Evolutionary conservation across 2,888 invertebrate genomes (phyloP).

Genomic region (Caenorhabditis sp.): DNA sequence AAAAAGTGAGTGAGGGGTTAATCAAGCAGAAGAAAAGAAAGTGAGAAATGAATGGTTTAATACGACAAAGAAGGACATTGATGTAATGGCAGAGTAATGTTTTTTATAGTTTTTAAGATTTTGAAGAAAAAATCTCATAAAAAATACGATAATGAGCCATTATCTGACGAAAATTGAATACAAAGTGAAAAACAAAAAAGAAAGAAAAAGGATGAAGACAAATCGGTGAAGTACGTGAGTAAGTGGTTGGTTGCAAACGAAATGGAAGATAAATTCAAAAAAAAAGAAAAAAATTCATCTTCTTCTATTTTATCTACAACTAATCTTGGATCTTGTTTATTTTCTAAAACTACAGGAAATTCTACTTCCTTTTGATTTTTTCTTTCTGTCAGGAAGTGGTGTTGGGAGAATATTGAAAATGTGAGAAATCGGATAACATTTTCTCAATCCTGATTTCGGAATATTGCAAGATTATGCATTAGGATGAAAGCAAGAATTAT

Average conservation of each 20-base stretch:
- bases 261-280: background rate
- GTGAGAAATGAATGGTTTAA: constrained; percentile 1
- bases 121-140: too few relatives aligned
- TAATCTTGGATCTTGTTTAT: background rate
- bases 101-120: too few relatives aligned
- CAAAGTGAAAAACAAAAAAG: background rate
- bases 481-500: too few relatives aligned
- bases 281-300: background rate
- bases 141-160: too few relatives aligned
- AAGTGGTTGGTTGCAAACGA: background rate
- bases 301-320: background rate
- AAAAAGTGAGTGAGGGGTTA: background rate
- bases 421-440: too few relatives aligned
- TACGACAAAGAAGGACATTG: background rate
- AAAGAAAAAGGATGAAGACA: background rate
- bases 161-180: background rate
- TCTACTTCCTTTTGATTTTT: too few relatives aligned
- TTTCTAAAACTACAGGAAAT: too few relatives aligned
- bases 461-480: too few relatives aligned
- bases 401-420: too few relatives aligned
- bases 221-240: background rate
- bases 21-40: background rate
- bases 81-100: too few relatives aligned
- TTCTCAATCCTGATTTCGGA: too few relatives aligned
- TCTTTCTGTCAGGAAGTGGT: too few relatives aligned